phyloP scores from a whole-genome alignment of 2,113 vertebrate species.

The Hemibagrus wyckioides region DNA sequence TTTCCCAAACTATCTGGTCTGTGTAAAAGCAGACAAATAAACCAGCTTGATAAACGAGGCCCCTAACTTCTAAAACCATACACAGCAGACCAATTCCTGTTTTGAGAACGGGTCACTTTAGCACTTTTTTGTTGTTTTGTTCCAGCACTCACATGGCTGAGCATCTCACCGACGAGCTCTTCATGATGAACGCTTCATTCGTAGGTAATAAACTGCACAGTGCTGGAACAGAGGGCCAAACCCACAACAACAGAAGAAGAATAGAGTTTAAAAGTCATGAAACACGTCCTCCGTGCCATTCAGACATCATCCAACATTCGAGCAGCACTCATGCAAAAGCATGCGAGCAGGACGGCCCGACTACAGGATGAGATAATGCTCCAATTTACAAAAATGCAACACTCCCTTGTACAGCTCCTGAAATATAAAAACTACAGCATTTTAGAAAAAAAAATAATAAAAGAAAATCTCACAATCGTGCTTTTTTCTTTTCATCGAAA shows the following conservation, averaged over 20 bases:
- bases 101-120: background rate
- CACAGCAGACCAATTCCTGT: background rate
- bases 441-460: background rate
- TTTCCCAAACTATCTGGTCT: background rate
- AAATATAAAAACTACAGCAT: conserved; percentile 39
- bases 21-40: background rate
- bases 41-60: conserved; percentile 5
- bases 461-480: background rate
- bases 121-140: background rate
- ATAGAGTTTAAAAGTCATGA: conserved; percentile 24
- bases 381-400: conserved; percentile 24
- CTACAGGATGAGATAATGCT: conserved; percentile 1
- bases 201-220: background rate
- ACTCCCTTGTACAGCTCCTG: conserved; percentile 1
- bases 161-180: background rate
- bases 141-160: conserved; percentile 14
- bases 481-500: background rate
- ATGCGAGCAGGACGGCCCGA: conserved; percentile 31
- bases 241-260: background rate
- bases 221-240: conserved; percentile 11
- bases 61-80: background rate
- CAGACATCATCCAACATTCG: conserved; percentile 8
- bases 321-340: conserved; percentile 30
- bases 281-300: conserved; percentile 12
- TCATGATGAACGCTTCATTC: background rate